Conservation (phyloP, 2,797 vertebrate genomes). For the Arvicola amphibius region DNA sequence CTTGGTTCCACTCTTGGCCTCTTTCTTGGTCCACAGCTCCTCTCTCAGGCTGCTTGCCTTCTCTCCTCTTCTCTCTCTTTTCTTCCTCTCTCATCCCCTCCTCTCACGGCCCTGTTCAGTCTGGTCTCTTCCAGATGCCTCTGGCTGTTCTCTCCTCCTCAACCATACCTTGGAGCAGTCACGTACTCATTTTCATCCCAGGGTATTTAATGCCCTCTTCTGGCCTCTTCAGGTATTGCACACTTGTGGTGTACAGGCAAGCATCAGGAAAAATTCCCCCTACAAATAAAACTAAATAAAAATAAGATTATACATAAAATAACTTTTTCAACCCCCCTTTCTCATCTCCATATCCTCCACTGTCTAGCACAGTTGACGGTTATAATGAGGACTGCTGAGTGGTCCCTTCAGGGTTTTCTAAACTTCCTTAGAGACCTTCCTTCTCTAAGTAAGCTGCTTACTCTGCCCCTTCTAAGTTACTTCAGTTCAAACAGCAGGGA, state of each 20-base stretch:
- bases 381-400: neutral
- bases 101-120: neutral
- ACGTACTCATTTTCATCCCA: neutral
- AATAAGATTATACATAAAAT: neutral
- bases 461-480: neutral
- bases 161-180: neutral
- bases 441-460: neutral
- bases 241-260: neutral
- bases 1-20: neutral
- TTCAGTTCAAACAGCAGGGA: neutral
- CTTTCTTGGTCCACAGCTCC: no score
- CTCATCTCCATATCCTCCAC: neutral
- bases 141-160: neutral
- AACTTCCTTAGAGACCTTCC: neutral
- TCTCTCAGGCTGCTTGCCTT: neutral
- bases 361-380: neutral
- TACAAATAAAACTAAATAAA: neutral
- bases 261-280: neutral
- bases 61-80: neutral
- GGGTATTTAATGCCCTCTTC: neutral
- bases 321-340: neutral
- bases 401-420: neutral
- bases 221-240: neutral
- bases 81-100: neutral
- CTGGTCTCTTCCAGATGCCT: neutral